phyloP scores from a whole-genome alignment of 2,797 vertebrate species.

The Crenichthys baileyi region DNA sequence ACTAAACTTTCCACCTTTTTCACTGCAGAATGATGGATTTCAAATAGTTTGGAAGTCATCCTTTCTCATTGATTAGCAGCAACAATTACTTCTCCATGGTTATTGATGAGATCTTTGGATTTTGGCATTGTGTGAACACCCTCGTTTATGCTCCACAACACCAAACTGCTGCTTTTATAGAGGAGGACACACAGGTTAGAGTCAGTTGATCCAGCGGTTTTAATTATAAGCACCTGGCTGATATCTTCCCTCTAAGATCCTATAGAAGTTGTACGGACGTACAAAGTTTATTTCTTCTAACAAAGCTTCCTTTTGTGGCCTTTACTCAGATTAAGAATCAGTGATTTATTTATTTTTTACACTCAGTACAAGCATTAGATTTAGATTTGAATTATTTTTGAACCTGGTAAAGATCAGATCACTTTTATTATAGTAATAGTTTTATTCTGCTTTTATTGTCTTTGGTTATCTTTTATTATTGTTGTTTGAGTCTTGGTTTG shows the following conservation, averaged over 20 bases:
- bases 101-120: no score
- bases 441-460: no score
- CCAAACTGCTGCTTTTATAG: no score
- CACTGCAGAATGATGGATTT: not conserved
- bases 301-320: not conserved
- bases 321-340: not conserved
- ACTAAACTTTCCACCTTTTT: no score
- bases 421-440: not conserved
- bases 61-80: not conserved
- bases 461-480: no score
- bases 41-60: not conserved
- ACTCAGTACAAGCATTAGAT: not conserved
- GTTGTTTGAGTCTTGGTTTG: no score
- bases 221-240: no score
- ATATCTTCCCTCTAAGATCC: no score
- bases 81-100: not conserved
- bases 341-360: no score
- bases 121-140: no score
- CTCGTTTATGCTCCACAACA: not conserved
- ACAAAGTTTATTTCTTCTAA: not conserved
- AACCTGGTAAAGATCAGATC: not conserved
- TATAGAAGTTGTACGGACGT: not conserved
- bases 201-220: no score
- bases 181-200: no score
- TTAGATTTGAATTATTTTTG: not conserved